phyloP scores from a whole-genome alignment of 2,888 invertebrate species.

The Nesidiocoris tenuis region DNA sequence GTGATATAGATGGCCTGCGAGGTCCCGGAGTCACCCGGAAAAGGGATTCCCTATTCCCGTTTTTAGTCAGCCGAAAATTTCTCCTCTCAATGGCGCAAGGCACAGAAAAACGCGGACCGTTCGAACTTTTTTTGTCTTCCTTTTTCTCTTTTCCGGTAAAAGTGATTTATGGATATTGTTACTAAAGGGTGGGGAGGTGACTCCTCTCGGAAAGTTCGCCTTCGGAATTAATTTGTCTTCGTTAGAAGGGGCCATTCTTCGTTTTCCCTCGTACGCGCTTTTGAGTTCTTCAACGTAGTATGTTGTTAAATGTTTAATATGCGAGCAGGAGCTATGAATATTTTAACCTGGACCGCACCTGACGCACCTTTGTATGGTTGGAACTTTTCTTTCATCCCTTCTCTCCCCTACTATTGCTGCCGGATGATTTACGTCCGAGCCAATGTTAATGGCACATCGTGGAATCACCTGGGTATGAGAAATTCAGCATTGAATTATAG shows the following conservation, averaged over 20 bases:
- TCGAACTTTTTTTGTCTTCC: conserved; percentile 25
- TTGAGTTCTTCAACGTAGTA: neutral
- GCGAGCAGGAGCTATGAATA: conserved; percentile 15
- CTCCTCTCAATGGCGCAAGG: neutral
- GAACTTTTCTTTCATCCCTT: neutral
- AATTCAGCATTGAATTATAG: too few species aligned
- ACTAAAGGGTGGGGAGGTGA: conserved; percentile 1
- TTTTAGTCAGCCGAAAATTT: conserved; percentile 19
- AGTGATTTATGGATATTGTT: conserved; percentile 33
- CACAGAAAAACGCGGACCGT: neutral
- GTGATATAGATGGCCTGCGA: neutral
- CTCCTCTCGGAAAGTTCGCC: conserved; percentile 16
- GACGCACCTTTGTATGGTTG: neutral
- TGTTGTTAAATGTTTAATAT: conserved; percentile 23
- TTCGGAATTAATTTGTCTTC: conserved; percentile 28
- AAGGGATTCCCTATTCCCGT: neutral
- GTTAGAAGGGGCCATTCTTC: conserved; percentile 5
- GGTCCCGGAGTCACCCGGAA: neutral
- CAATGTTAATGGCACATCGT: neutral
- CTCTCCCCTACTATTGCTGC: neutral
- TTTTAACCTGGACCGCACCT: conserved; percentile 2
- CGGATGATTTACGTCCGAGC: neutral
- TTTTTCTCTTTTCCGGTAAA: conserved; percentile 14
- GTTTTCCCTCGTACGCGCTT: conserved; percentile 9
- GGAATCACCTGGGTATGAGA: too few species aligned